Evolutionary conservation across 1,140 invertebrate species (phyloP), one percentile per base, ranked within the genome.

Genomic region (Oreohelix idahoensis): DNA sequence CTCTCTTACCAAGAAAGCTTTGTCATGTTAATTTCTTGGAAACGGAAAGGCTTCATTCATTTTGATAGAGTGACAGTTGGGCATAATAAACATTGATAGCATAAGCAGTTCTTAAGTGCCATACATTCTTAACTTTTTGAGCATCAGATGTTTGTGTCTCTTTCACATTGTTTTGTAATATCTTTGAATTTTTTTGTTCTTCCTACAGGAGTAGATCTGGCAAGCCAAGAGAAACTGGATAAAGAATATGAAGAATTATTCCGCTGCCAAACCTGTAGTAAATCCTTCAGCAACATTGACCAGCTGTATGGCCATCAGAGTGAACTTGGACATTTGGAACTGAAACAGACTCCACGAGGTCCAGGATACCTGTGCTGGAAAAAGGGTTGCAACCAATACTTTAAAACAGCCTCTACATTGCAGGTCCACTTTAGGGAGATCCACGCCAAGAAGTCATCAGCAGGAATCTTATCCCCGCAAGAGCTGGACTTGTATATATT

Each of bases 291-390:
- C 66, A 96, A 95, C 88, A 95, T 96, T 63, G 96, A 97, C 89
- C 95, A 95, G 87, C 92, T 98, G 17, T 96, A 96, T 87, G 94
- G 94, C 82, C 97, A 98, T 92, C 96, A 97, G 87, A 96, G 96
- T 91, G 96, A 97, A 90, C 94, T 95, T 26, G 96, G 96, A 20
- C 96, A 97, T 90, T 93, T 96, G 83, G 96, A 96, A 93, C 93
- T 96, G 79, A 96, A 96, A 92, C 95, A 96, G 91, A 96, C 96
- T 23, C 95, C 96, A 0, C 94, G 95, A 89, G 96, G 96, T 0
- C 95, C 96, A 0, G 96, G 96, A n/a, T 97, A 97, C 88, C 93
- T 96, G 29, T 98, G 97, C 90, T 96, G 96, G 95, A 96, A 97
- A 89, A 96, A 96, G 90, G 96, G 96, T 17, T 98, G 97, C 90